Evolutionary conservation across 2,888 invertebrate genomes (phyloP), one percentile per base, ranked within the genome.

Genomic region (Pollenia griseotomentosa): DNA sequence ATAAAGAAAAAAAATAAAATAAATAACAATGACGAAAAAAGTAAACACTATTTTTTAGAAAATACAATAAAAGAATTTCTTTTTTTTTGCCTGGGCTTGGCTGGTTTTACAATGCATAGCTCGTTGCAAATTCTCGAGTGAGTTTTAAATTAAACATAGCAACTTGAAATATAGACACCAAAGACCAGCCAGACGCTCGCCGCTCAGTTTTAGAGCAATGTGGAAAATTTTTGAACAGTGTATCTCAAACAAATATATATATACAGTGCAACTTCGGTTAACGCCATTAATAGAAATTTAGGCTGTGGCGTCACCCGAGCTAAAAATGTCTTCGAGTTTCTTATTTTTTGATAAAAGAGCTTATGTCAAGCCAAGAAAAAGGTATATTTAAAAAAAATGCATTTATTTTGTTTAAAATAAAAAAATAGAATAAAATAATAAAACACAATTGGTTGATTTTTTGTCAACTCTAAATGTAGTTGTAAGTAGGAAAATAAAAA

Each of bases 11-110:
- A 59, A 40, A 19, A 16, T 40, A 12, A 63, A 55, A 80, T 46
- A 78, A 44, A 65, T 14, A 71, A 73, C 33, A 80, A 73, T 70
- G 40, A 73, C 55, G 61, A 74, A 74, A 74, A 74, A 33, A 33
- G 0, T 33, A 33, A 33, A 33, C 10, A n/a, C 33, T 33, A 33
- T 33, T 33, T 33, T 33, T 6, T 66, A 65, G 74, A 73, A 73
- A 53, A 73, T 19, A 65, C 33, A 65, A 48, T 65, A 57, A 48
- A 57, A 9, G 23, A 10, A 19, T 1, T 44, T 53, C 16, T 2
- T 53, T 9, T 53, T 81, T 55, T 53, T 65, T 65, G 14, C n/a
- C n/a, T 53, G 63, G 5, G 53, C 33, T 23, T 66, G 19, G 11
- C 57, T 66, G 65, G 40, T 6, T 44, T 46, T 40, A 33, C 33